These are phyloP conservation scores for Caradrina clavipalpis DNA, from an alignment of 2,888 invertebrate species.

Conservation along the genomic window DNA sequence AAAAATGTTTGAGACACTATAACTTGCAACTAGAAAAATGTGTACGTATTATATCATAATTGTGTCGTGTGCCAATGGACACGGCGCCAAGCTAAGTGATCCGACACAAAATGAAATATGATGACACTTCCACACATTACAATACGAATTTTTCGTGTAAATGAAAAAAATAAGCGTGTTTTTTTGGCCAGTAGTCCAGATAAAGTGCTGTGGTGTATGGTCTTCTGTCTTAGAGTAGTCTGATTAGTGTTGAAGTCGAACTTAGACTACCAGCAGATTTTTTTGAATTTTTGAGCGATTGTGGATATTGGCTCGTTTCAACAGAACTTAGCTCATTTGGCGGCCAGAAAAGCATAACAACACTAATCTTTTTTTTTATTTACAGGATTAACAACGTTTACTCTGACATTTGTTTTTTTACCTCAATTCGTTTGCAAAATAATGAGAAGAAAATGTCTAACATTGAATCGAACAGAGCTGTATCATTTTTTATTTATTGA, in stretches of 20 bases:
- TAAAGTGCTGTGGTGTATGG: conserved; percentile 30
- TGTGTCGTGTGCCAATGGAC: conserved; percentile 73
- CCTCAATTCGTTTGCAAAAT: too few relatives aligned
- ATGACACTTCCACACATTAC: conserved; percentile 90
- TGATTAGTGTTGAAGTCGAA: neutral
- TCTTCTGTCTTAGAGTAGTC: neutral
- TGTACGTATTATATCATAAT: conserved; percentile 27
- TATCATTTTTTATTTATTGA: too few relatives aligned
- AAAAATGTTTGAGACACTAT: conserved; percentile 18
- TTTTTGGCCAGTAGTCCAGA: conserved; percentile 59
- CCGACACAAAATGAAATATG: conserved; percentile 90
- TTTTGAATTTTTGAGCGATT: too few relatives aligned
- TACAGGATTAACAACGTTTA: too few relatives aligned
- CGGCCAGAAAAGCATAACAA: too few relatives aligned
- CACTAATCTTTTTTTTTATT: too few relatives aligned
- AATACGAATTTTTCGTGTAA: conserved; percentile 88
- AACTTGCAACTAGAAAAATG: conserved; percentile 19
- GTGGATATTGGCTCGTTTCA: too few relatives aligned
- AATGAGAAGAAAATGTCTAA: too few relatives aligned
- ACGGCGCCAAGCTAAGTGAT: conserved; percentile 85
- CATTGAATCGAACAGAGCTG: too few relatives aligned
- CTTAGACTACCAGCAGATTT: too few relatives aligned
- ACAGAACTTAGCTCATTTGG: too few relatives aligned
- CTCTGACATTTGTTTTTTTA: too few relatives aligned
- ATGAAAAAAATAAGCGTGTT: conserved; percentile 77